These are phyloP conservation scores for Caradrina clavipalpis DNA, from an alignment of 2,888 invertebrate genomes.

Conservation along the genomic window DNA sequence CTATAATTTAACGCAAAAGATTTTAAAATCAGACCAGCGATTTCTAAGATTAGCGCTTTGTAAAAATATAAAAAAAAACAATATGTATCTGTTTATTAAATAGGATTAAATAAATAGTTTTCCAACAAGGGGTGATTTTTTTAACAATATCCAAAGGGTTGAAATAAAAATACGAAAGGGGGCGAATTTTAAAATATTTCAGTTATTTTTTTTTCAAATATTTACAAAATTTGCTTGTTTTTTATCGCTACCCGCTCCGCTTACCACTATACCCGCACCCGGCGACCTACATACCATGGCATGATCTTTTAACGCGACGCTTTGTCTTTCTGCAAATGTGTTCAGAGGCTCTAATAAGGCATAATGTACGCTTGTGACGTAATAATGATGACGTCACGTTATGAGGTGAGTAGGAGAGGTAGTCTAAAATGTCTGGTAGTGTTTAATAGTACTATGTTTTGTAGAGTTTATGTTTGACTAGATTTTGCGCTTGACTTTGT, in stretches of 20 bases:
- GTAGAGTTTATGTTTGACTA: background rate
- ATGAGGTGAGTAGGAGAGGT: slow-evolving; percentile 20
- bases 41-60: no score
- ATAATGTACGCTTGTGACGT: slow-evolving; percentile 69
- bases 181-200: no score
- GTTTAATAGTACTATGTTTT: background rate
- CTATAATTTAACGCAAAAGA: no score
- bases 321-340: slow-evolving; percentile 76
- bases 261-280: slow-evolving; percentile 29
- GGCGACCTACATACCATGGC: slow-evolving; percentile 75
- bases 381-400: slow-evolving; percentile 49
- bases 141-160: no score
- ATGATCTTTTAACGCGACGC: slow-evolving; percentile 82
- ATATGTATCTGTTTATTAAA: no score
- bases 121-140: no score
- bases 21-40: no score
- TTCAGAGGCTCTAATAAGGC: slow-evolving; percentile 72
- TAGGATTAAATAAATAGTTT: no score
- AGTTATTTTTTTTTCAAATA: no score
- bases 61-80: no score
- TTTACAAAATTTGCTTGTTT: no score
- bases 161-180: no score
- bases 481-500: background rate
- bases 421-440: background rate
- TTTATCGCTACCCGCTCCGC: slow-evolving; percentile 48